Evolutionary conservation across 2,888 invertebrate species (phyloP).

Genomic region (Penaeus monodon): DNA sequence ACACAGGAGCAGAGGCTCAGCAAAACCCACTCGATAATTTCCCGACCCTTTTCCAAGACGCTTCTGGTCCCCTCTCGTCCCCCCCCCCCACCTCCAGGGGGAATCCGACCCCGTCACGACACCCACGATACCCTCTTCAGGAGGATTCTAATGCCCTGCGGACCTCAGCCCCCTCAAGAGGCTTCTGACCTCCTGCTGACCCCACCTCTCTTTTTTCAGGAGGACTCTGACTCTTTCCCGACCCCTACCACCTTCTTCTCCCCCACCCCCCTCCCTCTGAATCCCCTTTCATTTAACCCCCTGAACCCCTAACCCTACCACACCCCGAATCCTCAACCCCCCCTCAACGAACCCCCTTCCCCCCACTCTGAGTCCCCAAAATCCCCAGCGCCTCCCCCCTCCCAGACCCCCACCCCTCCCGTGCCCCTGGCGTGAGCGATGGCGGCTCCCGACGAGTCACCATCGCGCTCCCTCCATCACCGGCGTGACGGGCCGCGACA

Average conservation of each 20-base stretch:
- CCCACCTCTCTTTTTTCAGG: constrained; percentile 6
- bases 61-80: too few species aligned
- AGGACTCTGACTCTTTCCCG: background rate
- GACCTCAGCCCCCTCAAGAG: too few species aligned
- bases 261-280: background rate
- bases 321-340: constrained; percentile 3
- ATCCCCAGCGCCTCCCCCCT: background rate
- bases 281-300: constrained; percentile 8
- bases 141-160: too few species aligned
- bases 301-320: background rate
- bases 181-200: background rate
- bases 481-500: constrained; percentile 52
- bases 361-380: too few species aligned
- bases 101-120: too few species aligned
- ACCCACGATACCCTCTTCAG: too few species aligned
- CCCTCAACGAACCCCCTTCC: background rate
- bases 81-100: too few species aligned
- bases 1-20: too few species aligned
- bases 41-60: too few species aligned
- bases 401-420: constrained; percentile 1
- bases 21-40: too few species aligned
- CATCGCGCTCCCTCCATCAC: constrained; percentile 49
- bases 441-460: constrained; percentile 30
- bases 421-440: constrained; percentile 23
- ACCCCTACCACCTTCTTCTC: too few species aligned